A percentile compares a stretch with the other conserved stretches of the same genome.
These are phyloP conservation scores for Macrocentrus cingulum DNA, from an alignment of 1,140 invertebrate genomes.

Conservation along the genomic window DNA sequence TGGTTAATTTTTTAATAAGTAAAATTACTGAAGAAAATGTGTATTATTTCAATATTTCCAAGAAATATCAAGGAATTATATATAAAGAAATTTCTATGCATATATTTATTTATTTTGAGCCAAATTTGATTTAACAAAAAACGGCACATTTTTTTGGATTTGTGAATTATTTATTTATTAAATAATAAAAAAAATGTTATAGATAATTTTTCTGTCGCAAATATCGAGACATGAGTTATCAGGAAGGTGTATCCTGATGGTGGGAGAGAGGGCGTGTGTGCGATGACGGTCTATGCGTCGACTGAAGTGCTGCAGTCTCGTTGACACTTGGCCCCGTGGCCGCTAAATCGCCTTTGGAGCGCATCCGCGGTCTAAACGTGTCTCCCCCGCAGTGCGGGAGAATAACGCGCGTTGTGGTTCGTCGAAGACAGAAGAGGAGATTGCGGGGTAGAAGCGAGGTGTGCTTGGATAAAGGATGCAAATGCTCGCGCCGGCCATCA, in stretches of 20 bases:
- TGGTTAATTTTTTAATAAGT: no score
- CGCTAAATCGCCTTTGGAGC: slow-evolving; percentile 33
- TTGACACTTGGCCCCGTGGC: slow-evolving; percentile 34
- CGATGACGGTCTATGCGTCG: slow-evolving; percentile 12
- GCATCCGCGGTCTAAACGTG: slow-evolving; percentile 28
- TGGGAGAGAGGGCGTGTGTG: slow-evolving; percentile 8
- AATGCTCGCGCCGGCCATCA: slow-evolving; percentile 50
- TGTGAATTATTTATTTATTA: no score
- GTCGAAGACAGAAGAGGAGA: slow-evolving; percentile 10
- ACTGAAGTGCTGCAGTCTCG: slow-evolving; percentile 25
- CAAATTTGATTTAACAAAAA: no score
- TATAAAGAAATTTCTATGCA: no score
- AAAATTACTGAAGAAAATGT: no score
- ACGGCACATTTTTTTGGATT: no score
- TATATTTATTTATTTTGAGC: no score
- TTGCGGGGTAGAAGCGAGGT: neutral
- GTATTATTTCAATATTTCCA: no score
- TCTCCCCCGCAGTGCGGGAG: slow-evolving; percentile 30
- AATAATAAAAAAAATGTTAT: no score
- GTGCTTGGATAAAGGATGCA: slow-evolving; percentile 48
- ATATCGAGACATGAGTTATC: neutral
- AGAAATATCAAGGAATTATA: no score
- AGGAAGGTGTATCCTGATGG: neutral
- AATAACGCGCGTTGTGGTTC: slow-evolving; percentile 24
- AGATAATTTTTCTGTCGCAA: no score